phyloP scores from a whole-genome alignment of 37 sponge, comb jelly and placozoan species.

The Chondrosia reniformis region DNA sequence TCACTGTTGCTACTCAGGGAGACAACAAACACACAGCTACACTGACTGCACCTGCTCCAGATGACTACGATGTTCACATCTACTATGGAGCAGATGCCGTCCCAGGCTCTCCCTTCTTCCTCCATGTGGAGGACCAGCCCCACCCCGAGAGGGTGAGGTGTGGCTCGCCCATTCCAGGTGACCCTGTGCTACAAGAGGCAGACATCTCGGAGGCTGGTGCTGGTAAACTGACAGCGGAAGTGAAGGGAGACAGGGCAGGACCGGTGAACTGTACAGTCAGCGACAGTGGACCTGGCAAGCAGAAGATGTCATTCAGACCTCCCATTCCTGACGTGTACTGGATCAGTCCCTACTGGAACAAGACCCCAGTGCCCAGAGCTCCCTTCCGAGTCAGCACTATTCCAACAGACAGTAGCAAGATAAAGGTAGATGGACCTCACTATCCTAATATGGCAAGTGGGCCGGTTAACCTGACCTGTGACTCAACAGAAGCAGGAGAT shows the following conservation, averaged over 20 bases:
- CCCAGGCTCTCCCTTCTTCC: background rate
- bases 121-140: conserved; percentile 11
- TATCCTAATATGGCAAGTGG: conserved; percentile 26
- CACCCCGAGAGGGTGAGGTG: conserved; percentile 15
- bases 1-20: conserved; percentile 23
- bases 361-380: conserved; percentile 28
- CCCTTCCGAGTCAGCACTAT: conserved; percentile 35
- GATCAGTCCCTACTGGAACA: conserved; percentile 30
- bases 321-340: conserved; percentile 32
- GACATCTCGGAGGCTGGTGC: conserved; percentile 35
- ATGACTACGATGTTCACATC: conserved; percentile 42
- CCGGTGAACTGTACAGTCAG: background rate
- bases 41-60: conserved; percentile 31
- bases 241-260: conserved; percentile 43
- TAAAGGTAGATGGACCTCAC: conserved; percentile 46
- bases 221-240: conserved; percentile 33
- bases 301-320: conserved; percentile 52
- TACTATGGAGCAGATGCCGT: conserved; percentile 44
- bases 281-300: conserved; percentile 24
- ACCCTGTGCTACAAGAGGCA: background rate
- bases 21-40: conserved; percentile 33
- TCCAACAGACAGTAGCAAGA: conserved; percentile 52
- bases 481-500: conserved; percentile 21
- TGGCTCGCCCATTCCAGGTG: background rate
- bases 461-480: conserved; percentile 28